Evolutionary conservation across 2,888 invertebrate genomes (phyloP).

Genomic region (Matsumyia berberina): DNA sequence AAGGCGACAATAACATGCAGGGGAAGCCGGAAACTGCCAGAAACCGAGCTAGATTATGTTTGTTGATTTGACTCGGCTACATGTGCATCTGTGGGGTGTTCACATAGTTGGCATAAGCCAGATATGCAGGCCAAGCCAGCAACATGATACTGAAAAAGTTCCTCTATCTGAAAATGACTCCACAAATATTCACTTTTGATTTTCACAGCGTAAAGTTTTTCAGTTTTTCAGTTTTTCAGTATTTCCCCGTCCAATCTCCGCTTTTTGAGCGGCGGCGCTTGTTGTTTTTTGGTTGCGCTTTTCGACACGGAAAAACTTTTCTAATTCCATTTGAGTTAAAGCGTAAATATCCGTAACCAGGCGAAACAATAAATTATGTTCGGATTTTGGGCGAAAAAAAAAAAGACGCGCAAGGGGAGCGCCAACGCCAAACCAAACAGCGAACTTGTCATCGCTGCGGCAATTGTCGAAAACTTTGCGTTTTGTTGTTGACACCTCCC

Average conservation of each 20-base stretch:
- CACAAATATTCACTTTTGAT: slow-evolving; percentile 57
- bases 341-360: slow-evolving; percentile 66
- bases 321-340: slow-evolving; percentile 70
- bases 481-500: slow-evolving; percentile 62
- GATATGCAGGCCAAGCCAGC: slow-evolving; percentile 16
- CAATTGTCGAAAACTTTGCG: slow-evolving; percentile 57
- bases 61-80: slow-evolving; percentile 11
- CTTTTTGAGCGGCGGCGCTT: slow-evolving; percentile 11
- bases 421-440: slow-evolving; percentile 39
- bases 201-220: slow-evolving; percentile 44
- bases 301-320: slow-evolving; percentile 60
- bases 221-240: not conserved
- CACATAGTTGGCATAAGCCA: too few relatives aligned
- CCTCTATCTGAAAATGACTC: slow-evolving; percentile 3
- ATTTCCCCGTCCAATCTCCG: not conserved
- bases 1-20: slow-evolving; percentile 39
- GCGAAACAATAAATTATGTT: slow-evolving; percentile 71
- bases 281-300: slow-evolving; percentile 36
- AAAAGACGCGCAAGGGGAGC: not conserved
- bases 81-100: slow-evolving; percentile 16
- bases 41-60: slow-evolving; percentile 32
- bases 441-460: slow-evolving; percentile 48
- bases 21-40: slow-evolving; percentile 11
- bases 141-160: slow-evolving; percentile 36
- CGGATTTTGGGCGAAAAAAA: slow-evolving; percentile 28